Conservation (phyloP, 2,888 invertebrate genomes). For the Onchidella celtica region DNA sequence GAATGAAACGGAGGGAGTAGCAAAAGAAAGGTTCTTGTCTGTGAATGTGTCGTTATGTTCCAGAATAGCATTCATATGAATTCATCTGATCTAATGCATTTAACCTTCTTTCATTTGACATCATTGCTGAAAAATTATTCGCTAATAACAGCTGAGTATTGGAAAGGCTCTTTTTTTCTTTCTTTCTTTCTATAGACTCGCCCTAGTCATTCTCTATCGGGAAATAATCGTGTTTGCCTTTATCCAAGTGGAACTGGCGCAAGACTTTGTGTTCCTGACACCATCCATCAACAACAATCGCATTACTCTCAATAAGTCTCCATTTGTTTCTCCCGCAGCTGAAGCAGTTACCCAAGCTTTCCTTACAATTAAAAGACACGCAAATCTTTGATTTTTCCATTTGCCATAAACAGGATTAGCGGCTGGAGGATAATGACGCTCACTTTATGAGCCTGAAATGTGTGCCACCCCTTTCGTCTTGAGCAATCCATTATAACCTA, state of each 20-base stretch:
- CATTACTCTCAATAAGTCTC: slow-evolving; percentile 43
- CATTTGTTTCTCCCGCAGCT: slow-evolving; percentile 31
- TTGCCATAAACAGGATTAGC: slow-evolving; percentile 52
- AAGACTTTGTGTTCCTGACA: slow-evolving; percentile 34
- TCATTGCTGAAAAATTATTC: slow-evolving; percentile 36
- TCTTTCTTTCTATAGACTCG: slow-evolving; percentile 33
- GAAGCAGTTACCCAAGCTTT: slow-evolving; percentile 18
- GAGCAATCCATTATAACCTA: slow-evolving; percentile 49
- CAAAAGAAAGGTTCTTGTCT: too few relatives aligned
- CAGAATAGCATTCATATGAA: too few relatives aligned
- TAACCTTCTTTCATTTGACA: slow-evolving; percentile 28
- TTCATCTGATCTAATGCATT: too few relatives aligned
- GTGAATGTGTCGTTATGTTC: too few relatives aligned
- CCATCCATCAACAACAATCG: slow-evolving; percentile 39
- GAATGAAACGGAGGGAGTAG: too few relatives aligned
- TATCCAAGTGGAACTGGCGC: slow-evolving; percentile 23
- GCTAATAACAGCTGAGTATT: slow-evolving; percentile 22
- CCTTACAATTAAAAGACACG: slow-evolving; percentile 41
- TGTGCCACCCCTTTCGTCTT: slow-evolving; percentile 44
- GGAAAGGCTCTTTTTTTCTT: slow-evolving; percentile 20
- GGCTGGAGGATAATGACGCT: slow-evolving; percentile 37
- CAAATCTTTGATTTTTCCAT: slow-evolving; percentile 40
- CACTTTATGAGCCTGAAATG: slow-evolving; percentile 44
- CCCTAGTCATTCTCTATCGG: slow-evolving; percentile 25
- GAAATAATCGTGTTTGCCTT: slow-evolving; percentile 32